Conservation (phyloP, 2,888 invertebrate species). For the Endomychus coccineus region DNA sequence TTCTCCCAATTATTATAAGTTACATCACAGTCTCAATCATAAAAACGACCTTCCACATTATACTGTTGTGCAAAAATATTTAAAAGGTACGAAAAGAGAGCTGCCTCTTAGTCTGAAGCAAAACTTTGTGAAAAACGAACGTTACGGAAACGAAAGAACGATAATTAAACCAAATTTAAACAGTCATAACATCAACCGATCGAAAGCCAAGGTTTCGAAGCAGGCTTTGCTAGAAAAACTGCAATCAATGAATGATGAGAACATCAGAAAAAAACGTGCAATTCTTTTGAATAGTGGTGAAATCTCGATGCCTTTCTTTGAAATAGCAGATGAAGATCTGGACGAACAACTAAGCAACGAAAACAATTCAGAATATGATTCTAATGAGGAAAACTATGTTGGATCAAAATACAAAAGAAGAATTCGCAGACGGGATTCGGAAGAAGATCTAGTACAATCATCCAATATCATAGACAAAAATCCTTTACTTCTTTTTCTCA, state of each 20-base stretch:
- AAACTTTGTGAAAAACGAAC: no score
- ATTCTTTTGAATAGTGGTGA: slow-evolving; percentile 24
- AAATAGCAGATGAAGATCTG: slow-evolving; percentile 17
- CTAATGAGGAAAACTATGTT: slow-evolving; percentile 12
- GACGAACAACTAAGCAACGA: neutral
- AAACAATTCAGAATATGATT: slow-evolving; percentile 7
- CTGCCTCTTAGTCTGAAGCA: no score
- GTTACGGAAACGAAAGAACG: no score
- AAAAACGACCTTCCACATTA: no score
- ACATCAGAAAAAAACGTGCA: slow-evolving; percentile 20
- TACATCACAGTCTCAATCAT: no score
- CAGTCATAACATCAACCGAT: no score
- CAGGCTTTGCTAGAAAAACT: slow-evolving; percentile 28
- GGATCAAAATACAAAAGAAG: slow-evolving; percentile 13
- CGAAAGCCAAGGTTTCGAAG: no score
- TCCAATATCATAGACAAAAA: slow-evolving; percentile 17
- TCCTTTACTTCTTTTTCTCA: slow-evolving; percentile 34
- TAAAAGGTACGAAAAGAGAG: no score
- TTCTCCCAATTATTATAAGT: no score
- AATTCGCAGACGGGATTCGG: slow-evolving; percentile 3
- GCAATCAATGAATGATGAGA: slow-evolving; percentile 23
- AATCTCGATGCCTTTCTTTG: slow-evolving; percentile 24
- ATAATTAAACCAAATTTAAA: no score
- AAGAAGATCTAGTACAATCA: slow-evolving; percentile 7
- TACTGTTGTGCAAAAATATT: no score